Evolutionary conservation across 2,113 vertebrate species (phyloP).

Genomic region (Plestiodon gilberti): DNA sequence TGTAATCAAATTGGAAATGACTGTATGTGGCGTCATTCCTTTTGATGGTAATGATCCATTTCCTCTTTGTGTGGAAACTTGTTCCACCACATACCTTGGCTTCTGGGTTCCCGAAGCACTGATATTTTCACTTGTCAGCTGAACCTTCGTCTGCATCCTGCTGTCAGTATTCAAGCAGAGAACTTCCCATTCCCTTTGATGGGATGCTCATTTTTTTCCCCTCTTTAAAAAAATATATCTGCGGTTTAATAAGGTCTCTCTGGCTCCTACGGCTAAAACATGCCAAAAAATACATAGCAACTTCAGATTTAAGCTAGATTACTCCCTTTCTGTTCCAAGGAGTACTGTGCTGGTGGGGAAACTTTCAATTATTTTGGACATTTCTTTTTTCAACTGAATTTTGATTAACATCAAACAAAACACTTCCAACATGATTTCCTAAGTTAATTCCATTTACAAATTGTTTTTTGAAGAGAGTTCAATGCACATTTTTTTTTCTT

Average conservation of each 20-base stretch:
- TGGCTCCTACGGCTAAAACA: not conserved
- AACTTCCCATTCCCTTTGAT: not conserved
- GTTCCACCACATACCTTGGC: not conserved
- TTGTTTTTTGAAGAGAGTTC: not conserved
- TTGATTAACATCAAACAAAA: constrained; percentile 22
- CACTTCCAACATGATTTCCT: not conserved
- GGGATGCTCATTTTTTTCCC: not conserved
- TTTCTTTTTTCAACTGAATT: constrained; percentile 5
- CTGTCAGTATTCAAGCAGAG: not conserved
- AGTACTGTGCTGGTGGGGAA: constrained; percentile 3
- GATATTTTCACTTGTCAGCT: not conserved
- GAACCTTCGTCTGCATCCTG: not conserved
- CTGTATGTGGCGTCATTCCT: not conserved
- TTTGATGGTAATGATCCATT: not conserved
- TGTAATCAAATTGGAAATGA: not conserved
- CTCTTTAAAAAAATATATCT: not conserved
- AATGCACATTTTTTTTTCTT: not conserved
- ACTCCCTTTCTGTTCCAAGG: not conserved
- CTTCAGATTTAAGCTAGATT: constrained; percentile 11
- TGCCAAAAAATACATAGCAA: not conserved
- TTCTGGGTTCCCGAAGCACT: not conserved
- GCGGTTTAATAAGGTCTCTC: not conserved
- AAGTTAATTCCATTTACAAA: constrained; percentile 5
- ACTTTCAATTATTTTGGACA: constrained; percentile 10
- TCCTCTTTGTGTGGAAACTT: not conserved